Conservation (phyloP, 2,888 invertebrate species). For the Drymonia ruficornis region DNA sequence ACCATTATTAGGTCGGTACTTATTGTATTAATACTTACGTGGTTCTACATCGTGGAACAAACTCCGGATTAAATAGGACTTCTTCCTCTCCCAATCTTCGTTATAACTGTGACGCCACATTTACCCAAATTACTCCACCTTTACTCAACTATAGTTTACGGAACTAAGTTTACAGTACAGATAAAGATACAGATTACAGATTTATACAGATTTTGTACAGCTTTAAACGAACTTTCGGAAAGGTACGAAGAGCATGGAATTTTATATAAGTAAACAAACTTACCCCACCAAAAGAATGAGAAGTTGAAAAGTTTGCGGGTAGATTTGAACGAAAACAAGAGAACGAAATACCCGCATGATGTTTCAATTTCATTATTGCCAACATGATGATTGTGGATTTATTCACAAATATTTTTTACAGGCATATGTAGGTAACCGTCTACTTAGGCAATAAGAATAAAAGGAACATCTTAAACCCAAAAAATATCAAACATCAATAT, state of each 20-base stretch:
- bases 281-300: too few species aligned
- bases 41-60: constrained; percentile 43
- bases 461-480: too few species aligned
- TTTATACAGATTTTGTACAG: too few species aligned
- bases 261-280: neutral
- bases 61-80: constrained; percentile 34
- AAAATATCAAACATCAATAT: too few species aligned
- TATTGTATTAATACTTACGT: constrained; percentile 25
- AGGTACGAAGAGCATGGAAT: too few species aligned
- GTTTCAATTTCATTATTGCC: neutral
- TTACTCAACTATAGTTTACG: too few species aligned
- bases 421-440: too few species aligned
- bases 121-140: constrained; percentile 1
- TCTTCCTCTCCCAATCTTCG: constrained; percentile 44
- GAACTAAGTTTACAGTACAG: too few species aligned
- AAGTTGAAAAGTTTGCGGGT: neutral
- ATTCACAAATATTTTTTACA: constrained; percentile 5
- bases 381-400: constrained; percentile 1
- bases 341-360: neutral
- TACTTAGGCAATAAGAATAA: too few species aligned
- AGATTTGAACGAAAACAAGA: neutral
- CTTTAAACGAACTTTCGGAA: too few species aligned
- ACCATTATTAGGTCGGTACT: too few species aligned
- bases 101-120: constrained; percentile 30
- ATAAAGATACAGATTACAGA: too few species aligned